Conservation (phyloP, 1,140 invertebrate species). For the Palaemon carinicauda region DNA sequence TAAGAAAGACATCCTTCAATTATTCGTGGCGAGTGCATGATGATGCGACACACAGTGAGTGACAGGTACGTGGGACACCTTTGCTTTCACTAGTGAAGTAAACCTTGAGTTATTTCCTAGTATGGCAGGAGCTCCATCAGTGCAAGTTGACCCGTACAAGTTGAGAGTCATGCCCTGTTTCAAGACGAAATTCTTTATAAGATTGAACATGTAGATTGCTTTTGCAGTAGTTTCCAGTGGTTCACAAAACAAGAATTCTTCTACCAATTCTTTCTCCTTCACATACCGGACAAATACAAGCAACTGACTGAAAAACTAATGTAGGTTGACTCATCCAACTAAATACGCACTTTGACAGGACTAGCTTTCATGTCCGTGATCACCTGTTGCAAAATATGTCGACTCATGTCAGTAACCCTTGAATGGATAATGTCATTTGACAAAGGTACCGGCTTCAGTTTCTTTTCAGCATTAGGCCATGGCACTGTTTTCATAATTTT, state of each 20-base stretch:
- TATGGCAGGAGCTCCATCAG: conserved; percentile 3
- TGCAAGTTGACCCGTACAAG: conserved; percentile 2
- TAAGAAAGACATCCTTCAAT: background rate
- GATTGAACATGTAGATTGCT: background rate
- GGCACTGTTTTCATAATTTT: no score
- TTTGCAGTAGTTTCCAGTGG: background rate
- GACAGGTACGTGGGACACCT: background rate
- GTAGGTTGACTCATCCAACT: background rate
- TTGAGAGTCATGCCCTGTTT: conserved; percentile 4
- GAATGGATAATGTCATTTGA: no score
- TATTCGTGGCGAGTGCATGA: conserved; percentile 10
- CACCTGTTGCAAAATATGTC: no score
- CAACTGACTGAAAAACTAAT: background rate
- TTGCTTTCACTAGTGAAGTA: background rate
- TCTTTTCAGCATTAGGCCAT: no score
- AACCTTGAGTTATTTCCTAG: no score
- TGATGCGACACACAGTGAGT: conserved; percentile 11
- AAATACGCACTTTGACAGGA: no score
- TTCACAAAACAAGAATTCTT: conserved; percentile 15
- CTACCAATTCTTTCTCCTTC: conserved; percentile 10
- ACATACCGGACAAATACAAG: background rate
- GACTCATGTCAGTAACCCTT: no score
- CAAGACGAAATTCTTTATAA: conserved; percentile 1
- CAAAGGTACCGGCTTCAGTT: no score
- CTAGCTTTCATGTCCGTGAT: no score